A percentile compares a stretch with the other conserved stretches of the same genome.
Evolutionary conservation across 2,113 vertebrate genomes (phyloP).

Genomic region (Ceratotherium simum): DNA sequence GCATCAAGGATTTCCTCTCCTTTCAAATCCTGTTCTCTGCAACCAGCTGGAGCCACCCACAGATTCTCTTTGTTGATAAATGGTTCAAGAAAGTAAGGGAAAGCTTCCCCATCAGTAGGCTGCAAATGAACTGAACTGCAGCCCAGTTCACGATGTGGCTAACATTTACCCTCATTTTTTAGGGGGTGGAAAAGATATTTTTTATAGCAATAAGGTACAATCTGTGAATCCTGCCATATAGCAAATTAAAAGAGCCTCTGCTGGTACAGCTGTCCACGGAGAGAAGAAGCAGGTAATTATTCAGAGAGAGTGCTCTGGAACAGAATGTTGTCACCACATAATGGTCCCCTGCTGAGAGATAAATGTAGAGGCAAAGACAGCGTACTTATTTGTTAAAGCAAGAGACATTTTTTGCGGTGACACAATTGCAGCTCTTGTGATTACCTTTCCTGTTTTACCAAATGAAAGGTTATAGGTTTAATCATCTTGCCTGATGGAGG

Average conservation of each 20-base stretch:
- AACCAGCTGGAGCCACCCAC: not conserved
- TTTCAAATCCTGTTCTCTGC: not conserved
- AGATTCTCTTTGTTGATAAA: not conserved
- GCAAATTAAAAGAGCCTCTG: conserved; percentile 37
- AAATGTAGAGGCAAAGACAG: conserved; percentile 27
- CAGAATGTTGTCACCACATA: conserved; percentile 51
- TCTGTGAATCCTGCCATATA: conserved; percentile 18
- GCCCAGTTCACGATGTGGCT: accelerated
- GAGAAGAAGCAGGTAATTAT: conserved; percentile 57
- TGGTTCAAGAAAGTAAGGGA: not conserved
- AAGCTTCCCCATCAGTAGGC: not conserved
- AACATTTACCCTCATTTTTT: not conserved
- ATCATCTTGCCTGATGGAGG: not conserved
- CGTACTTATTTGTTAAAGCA: conserved; percentile 59
- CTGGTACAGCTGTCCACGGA: not conserved
- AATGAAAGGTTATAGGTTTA: conserved; percentile 15
- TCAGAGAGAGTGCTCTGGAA: conserved; percentile 54
- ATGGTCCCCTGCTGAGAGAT: conserved; percentile 54
- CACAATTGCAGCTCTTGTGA: not conserved
- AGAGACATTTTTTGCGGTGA: not conserved
- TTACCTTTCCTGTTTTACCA: conserved; percentile 55
- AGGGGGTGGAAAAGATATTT: not conserved
- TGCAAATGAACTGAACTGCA: not conserved
- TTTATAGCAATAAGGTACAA: conserved; percentile 7
- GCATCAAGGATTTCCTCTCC: not conserved